phyloP scores from a whole-genome alignment of 2,888 invertebrate species.

The Chloromyia formosa region DNA sequence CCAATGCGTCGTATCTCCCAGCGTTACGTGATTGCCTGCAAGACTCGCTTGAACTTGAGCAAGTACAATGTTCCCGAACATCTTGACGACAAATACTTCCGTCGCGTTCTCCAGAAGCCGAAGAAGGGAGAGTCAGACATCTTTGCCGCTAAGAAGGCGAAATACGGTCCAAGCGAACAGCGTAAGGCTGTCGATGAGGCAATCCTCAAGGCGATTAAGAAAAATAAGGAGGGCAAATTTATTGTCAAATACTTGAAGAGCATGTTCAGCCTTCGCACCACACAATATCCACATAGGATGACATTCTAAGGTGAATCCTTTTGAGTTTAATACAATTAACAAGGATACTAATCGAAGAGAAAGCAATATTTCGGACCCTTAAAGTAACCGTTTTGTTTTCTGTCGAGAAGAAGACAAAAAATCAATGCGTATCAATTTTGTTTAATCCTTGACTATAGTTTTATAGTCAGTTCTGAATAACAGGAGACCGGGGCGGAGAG shows the following conservation, averaged over 20 bases:
- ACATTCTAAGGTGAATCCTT: conserved; percentile 78
- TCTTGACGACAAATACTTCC: conserved; percentile 93
- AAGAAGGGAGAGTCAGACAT: conserved; percentile 93
- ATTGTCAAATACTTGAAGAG: conserved; percentile 90
- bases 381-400: too few species aligned
- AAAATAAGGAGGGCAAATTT: conserved; percentile 84
- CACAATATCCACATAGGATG: conserved; percentile 96
- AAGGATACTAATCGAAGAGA: too few species aligned
- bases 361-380: too few species aligned
- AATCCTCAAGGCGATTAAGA: conserved; percentile 83
- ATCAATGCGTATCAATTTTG: too few species aligned
- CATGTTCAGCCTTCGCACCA: conserved; percentile 91
- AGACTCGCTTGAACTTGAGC: conserved; percentile 85
- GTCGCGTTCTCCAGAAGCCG: conserved; percentile 81
- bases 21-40: conserved; percentile 94
- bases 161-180: conserved; percentile 87
- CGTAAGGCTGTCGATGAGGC: conserved; percentile 85
- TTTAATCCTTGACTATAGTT: too few species aligned
- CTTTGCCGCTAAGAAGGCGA: conserved; percentile 92
- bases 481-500: too few species aligned
- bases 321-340: too few species aligned
- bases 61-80: conserved; percentile 82
- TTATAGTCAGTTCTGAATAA: too few species aligned
- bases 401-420: too few species aligned
- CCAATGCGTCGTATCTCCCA: conserved; percentile 95